phyloP scores from a whole-genome alignment of 2,797 vertebrate species.

The Fratercula arctica region DNA sequence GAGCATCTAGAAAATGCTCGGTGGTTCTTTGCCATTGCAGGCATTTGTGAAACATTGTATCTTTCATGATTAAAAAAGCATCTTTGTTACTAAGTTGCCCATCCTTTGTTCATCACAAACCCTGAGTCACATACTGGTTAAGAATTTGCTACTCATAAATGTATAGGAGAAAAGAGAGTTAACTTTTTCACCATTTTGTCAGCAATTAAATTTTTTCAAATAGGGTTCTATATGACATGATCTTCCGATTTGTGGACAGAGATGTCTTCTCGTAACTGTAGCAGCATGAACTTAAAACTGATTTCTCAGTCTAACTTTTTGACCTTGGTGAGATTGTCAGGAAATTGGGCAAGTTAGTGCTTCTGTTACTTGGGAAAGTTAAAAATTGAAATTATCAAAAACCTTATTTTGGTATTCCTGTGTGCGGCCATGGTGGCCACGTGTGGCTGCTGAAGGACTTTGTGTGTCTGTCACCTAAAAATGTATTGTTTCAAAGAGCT shows the following conservation, averaged over 20 bases:
- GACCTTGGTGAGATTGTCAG: background rate
- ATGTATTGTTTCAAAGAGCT: background rate
- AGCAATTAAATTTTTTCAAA: background rate
- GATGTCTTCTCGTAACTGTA: background rate
- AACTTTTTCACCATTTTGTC: background rate
- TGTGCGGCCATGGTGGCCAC: rapidly evolving
- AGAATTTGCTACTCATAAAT: background rate
- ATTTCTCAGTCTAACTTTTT: background rate
- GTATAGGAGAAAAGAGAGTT: background rate
- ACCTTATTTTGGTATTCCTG: background rate
- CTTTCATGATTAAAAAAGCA: background rate
- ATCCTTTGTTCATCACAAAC: background rate
- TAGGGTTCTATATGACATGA: rapidly evolving
- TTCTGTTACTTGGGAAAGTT: background rate
- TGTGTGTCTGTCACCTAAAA: background rate
- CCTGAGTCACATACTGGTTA: background rate
- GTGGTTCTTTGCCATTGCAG: background rate
- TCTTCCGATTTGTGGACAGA: background rate
- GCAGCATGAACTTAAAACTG: background rate
- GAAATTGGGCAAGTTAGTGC: background rate
- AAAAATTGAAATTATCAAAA: background rate
- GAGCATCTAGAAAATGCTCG: background rate
- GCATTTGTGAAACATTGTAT: background rate
- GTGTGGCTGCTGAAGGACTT: background rate
- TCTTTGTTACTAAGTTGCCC: background rate